Conservation (phyloP, 2,113 vertebrate genomes). For the Etheostoma cragini region DNA sequence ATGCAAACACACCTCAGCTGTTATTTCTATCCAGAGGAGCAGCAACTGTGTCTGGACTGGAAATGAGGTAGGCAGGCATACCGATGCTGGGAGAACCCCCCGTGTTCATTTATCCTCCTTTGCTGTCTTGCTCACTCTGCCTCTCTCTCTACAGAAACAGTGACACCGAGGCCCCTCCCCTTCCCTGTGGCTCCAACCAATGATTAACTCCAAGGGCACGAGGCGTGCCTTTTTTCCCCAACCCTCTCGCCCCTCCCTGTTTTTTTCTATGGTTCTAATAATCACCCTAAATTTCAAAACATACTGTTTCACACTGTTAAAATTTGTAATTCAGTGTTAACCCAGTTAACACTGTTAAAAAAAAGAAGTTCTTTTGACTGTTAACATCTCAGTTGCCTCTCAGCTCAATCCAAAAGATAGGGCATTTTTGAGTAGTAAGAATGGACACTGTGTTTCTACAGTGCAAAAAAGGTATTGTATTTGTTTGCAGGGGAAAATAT, state of each 20-base stretch:
- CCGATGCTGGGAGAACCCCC: slow-evolving; percentile 68
- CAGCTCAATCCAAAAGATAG: not conserved
- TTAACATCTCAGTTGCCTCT: not conserved
- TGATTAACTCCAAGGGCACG: slow-evolving; percentile 66
- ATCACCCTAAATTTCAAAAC: slow-evolving; percentile 35
- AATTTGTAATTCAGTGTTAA: slow-evolving; percentile 22
- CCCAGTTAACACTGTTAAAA: too few relatives aligned
- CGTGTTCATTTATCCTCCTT: slow-evolving; percentile 69
- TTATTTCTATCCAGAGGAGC: slow-evolving; percentile 44
- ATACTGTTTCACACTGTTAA: slow-evolving; percentile 37
- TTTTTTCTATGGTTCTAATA: slow-evolving; percentile 35
- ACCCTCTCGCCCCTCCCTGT: slow-evolving; percentile 31
- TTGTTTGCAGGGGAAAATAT: slow-evolving; percentile 32
- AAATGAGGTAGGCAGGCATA: slow-evolving; percentile 68
- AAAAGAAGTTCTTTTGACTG: not conserved
- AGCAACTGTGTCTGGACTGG: slow-evolving; percentile 63
- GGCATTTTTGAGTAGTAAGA: not conserved
- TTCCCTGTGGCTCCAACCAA: slow-evolving; percentile 75
- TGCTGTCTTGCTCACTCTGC: slow-evolving; percentile 59
- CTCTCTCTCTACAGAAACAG: slow-evolving; percentile 78
- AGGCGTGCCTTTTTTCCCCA: slow-evolving; percentile 58
- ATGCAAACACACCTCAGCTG: slow-evolving; percentile 40
- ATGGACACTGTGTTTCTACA: slow-evolving; percentile 2
- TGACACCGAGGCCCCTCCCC: slow-evolving; percentile 74
- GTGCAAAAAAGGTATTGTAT: not conserved